These are phyloP conservation scores for Luperina testacea DNA, from an alignment of 2,888 invertebrate species.

Conservation along the genomic window DNA sequence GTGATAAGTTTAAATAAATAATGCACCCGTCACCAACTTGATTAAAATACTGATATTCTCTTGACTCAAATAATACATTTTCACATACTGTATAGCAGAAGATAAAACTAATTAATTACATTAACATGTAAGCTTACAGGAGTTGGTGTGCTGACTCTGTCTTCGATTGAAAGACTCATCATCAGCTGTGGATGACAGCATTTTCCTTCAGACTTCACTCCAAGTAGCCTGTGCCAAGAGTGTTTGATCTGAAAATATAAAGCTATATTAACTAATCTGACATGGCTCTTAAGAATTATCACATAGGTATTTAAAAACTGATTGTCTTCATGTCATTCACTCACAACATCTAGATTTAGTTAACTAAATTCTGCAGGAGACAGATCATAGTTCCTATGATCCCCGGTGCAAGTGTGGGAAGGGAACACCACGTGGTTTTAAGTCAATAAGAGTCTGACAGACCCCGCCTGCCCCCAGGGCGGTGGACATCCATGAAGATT, in stretches of 20 bases:
- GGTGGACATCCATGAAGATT: too few species aligned
- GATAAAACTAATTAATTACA: not conserved
- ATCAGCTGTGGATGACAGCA: constrained; percentile 91
- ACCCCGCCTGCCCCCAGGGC: too few species aligned
- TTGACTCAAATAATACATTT: not conserved
- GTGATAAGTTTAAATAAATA: too few species aligned
- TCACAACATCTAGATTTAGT: not conserved
- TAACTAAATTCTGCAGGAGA: not conserved
- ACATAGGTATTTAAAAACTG: not conserved
- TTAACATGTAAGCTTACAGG: constrained; percentile 75
- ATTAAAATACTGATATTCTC: not conserved
- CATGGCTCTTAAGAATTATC: not conserved
- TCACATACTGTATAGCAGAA: too few species aligned
- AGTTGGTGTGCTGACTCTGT: constrained; percentile 85
- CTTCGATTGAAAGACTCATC: constrained; percentile 90
- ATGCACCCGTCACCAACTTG: not conserved
- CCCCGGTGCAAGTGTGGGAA: too few species aligned
- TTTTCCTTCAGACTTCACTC: constrained; percentile 89
- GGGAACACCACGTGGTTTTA: too few species aligned
- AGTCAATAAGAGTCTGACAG: too few species aligned
- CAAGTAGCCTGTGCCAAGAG: constrained; percentile 91
- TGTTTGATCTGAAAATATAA: constrained; percentile 82
- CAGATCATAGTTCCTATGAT: not conserved
- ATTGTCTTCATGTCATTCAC: not conserved
- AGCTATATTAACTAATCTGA: too few species aligned